Evolutionary conservation across 2,113 vertebrate species (phyloP), one percentile per base, ranked within the genome.

Genomic region (Sinosuthora webbiana): DNA sequence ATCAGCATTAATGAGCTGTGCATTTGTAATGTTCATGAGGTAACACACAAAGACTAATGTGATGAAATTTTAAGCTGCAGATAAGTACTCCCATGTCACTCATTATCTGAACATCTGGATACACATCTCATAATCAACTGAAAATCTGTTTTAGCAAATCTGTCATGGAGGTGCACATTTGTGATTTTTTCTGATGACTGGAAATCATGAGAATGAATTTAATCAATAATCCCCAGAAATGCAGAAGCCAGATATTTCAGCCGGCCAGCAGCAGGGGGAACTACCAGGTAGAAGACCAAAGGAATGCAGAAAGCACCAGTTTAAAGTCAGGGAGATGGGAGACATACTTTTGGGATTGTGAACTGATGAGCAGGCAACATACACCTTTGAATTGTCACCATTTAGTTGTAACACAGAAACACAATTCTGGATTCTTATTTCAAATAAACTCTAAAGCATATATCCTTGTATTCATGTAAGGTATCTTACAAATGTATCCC

Each of bases 91-190:
- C 77, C 84, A 65, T 79, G 79, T 24, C 37, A 52, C 47, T 87
- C 53, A 60, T 84, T 53, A 84, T 64, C 53, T 44, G 65, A 96
- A 50, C 78, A 88, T 94, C 85, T 87, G 71, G 59, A 89, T 73
- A 45, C 23, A 64, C n/a, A 52, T 60, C n/a, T 74, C 31, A 47
- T 22, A 53, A 74, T 87, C 20, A 59, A 60, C 18, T 44, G 55
- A 93, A 95, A 95, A 67, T 60, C 68, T 68, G 9, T 47, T 97
- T 67, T 63, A 89, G 64, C 35, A 78, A 57, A 84, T 56, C 67
- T 81, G 39, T 53, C 64, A 70, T 33, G 27, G 27, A 74, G 7
- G 11, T 10, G 3, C 33, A 63, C 0, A 0, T n/a, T 87, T 8
- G 4, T 52, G 22, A 44, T 92, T 82, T 81, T 22, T 52, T 88